These are phyloP conservation scores for Chionoecetes opilio DNA, from an alignment of 1,140 invertebrate genomes.

Conservation along the genomic window DNA sequence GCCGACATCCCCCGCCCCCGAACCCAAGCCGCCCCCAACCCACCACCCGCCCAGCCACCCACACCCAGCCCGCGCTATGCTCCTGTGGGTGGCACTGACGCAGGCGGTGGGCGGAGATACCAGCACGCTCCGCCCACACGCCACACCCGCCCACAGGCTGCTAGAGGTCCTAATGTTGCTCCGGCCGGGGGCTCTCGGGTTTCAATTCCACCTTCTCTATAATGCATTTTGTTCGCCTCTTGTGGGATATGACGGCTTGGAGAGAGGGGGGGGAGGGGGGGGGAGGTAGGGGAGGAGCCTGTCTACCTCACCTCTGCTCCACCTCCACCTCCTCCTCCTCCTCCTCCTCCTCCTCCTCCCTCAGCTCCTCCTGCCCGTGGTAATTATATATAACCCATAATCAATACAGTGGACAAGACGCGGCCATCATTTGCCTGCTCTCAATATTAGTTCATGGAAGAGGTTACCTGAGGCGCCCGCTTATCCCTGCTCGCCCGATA, in stretches of 20 bases:
- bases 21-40: not conserved
- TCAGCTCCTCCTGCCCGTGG: slow-evolving; percentile 1
- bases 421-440: slow-evolving; percentile 60
- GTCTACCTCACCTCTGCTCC: not conserved
- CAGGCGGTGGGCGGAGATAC: slow-evolving; percentile 55
- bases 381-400: slow-evolving; percentile 79
- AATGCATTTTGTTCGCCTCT: slow-evolving; percentile 74
- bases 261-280: slow-evolving; percentile 19
- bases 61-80: slow-evolving; percentile 54
- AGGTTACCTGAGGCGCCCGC: slow-evolving; percentile 63
- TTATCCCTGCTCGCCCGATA: not conserved
- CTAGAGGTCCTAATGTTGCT: slow-evolving; percentile 69
- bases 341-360: slow-evolving; percentile 35
- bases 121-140: slow-evolving; percentile 48
- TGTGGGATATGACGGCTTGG: slow-evolving; percentile 59
- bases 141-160: not conserved
- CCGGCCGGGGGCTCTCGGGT: slow-evolving; percentile 64
- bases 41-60: slow-evolving; percentile 52
- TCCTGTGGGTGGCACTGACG: slow-evolving; percentile 75
- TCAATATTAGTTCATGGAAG: slow-evolving; percentile 75
- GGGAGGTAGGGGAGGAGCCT: slow-evolving; percentile 21
- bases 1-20: not conserved
- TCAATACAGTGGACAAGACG: slow-evolving; percentile 69
- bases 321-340: not conserved
- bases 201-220: slow-evolving; percentile 73